Evolutionary conservation across 2,797 vertebrate genomes (phyloP), one percentile per base, ranked within the genome.

Genomic region (Rhyacichthys aspro): DNA sequence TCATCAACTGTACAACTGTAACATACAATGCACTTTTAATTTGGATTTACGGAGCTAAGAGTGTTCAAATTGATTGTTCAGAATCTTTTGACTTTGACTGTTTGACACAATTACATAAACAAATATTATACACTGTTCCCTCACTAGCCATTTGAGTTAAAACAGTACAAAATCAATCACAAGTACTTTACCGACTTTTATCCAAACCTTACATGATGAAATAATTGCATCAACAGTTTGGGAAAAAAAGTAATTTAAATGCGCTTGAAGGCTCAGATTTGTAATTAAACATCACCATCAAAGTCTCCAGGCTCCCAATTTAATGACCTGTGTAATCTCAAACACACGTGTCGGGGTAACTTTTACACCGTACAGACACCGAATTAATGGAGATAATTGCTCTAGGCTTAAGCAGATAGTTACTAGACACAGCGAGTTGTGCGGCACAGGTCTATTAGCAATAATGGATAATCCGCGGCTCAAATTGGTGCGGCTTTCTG

Each of bases 171-270:
- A 57, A 43, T 43, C 10, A 18, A 57, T 75, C 53, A 18, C 34
- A 34, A 15, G 36, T 44, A 43, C 11, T 45, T 70, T 38, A 70
- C 57, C 44, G 54, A 59, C 39, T 66, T 19, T 59, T 56, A 76
- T 61, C 55, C 58, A 70, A 75, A 75, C 57, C 61, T 36, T 59
- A 43, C 32, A 46, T 63, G 67, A 71, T 76, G 49, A 74, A 84
- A 69, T 77, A 86, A 86, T 72, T 78, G 63, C 73, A 72, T 73
- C 87, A 84, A 80, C 88, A 82, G 83, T 84, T 86, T 71, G 54
- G n/a, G 15, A 15, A 55, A 70, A 67, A 84, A 87, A 75, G 49
- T 73, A 82, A 91, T 90, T 88, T 81, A 82, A 89, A 86, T 82
- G 55, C 44, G 89, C 90, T 89, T 33, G 64, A 49, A 88, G 89